Evolutionary conservation across 2,888 invertebrate species (phyloP), one percentile per base, ranked within the genome.

Genomic region (Microctonus aethiopoides): DNA sequence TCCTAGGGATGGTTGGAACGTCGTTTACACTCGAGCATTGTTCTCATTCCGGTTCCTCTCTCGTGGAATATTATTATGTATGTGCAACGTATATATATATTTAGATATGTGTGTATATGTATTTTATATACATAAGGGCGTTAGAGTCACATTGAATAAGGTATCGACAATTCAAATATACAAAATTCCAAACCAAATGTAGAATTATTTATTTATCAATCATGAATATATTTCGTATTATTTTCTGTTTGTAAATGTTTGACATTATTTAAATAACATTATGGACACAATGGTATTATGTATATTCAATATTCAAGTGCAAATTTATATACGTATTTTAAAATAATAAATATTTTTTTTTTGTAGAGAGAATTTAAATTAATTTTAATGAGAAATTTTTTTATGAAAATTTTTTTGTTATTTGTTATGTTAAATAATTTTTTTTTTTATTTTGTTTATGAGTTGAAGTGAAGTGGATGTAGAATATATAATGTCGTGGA

Each of bases 21-120:
- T 59, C 46, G 60, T 52, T 63, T 26, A 63, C 63, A 63, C 46
- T 63, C 13, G n/a, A 32, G 29, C 61, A 68, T 68, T 62, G 67
- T 68, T 68, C 39, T 62, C 67, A 39, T 68, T 54, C 61, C 61
- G 29, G 26, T 61, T 24, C 34, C 54, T 51, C 34, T 46, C 59
- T 59, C 34, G 9, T 16, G n/a, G 20, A 34, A 29, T 36, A 59
- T 20, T 57, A 32, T 32, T 11, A 57, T n/a, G 6, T 41, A 5
- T 11, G 5, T 41, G n/a, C n/a, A 41, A 13, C n/a, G 2, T 41
- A 41, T n/a, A n/a, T 41, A 16, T 13, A n/a, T 46, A 46, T n/a
- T 16, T 46, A 46, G 7, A 46, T 46, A 16, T 29, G 32, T 34
- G 20, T 20, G 32, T 34, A 34, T 46, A 16, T 46, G 2, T 46